phyloP scores from a whole-genome alignment of 1,140 invertebrate genomes.

The Oedothorax gibbosus region DNA sequence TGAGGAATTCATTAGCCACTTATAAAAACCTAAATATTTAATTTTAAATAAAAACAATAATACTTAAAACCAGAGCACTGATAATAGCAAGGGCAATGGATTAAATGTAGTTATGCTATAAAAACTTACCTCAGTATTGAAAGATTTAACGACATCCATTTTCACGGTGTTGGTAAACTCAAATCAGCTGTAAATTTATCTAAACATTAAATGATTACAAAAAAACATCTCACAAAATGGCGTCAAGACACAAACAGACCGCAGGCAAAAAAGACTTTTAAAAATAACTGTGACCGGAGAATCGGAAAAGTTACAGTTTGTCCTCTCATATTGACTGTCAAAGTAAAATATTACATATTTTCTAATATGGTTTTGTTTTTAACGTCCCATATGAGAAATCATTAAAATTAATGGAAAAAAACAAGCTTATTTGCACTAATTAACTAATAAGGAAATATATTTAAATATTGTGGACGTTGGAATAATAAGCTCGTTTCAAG shows the following conservation, averaged over 20 bases:
- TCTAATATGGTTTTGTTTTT: no score
- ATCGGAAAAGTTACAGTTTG: not conserved
- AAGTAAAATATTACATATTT: no score
- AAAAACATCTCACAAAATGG: constrained; percentile 23
- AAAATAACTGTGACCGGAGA: constrained; percentile 2
- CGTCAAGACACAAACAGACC: constrained; percentile 33
- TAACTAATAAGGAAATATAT: no score
- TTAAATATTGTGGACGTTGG: no score
- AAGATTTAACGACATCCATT: constrained; percentile 23
- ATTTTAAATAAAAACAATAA: not conserved
- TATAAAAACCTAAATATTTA: not conserved
- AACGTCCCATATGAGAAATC: no score
- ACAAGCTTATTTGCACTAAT: no score
- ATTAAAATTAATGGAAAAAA: no score
- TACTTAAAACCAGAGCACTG: not conserved
- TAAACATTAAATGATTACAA: not conserved
- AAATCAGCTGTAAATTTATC: not conserved
- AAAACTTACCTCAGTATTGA: constrained; percentile 15
- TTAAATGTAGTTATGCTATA: not conserved
- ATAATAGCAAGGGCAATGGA: not conserved
- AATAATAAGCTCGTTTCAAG: no score
- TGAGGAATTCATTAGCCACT: not conserved
- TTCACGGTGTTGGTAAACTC: not conserved
- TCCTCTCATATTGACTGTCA: no score
- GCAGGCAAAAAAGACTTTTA: constrained; percentile 1